phyloP scores from a whole-genome alignment of 2,888 invertebrate species.

The Idaea aversata region DNA sequence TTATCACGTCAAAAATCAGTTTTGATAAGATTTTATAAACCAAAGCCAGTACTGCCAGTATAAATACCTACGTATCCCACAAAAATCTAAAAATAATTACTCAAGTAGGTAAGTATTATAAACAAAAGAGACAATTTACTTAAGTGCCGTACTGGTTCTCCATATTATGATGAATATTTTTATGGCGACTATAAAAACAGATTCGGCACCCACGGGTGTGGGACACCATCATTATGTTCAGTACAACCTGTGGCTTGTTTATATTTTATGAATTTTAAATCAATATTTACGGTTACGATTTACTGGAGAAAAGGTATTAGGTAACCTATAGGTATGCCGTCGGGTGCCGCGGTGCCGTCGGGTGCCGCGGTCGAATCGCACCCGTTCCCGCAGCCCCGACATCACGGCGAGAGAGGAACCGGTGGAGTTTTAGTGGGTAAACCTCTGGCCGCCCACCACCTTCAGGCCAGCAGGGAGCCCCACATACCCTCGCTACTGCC shows the following conservation, averaged over 20 bases:
- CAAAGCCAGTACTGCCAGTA: too few species aligned
- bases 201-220: slow-evolving; percentile 18
- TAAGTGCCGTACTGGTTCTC: slow-evolving; percentile 30
- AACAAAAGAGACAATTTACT: slow-evolving; percentile 27
- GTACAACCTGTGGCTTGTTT: slow-evolving; percentile 1
- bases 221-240: slow-evolving; percentile 2
- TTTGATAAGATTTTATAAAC: too few species aligned
- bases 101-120: slow-evolving; percentile 17
- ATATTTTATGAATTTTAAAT: not conserved
- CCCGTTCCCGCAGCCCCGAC: too few species aligned
- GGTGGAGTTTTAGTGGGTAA: too few species aligned
- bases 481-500: too few species aligned
- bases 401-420: too few species aligned
- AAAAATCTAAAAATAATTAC: not conserved
- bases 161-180: slow-evolving; percentile 37
- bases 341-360: too few species aligned
- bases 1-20: too few species aligned
- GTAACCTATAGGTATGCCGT: too few species aligned
- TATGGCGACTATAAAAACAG: slow-evolving; percentile 38
- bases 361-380: too few species aligned
- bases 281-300: not conserved
- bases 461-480: too few species aligned
- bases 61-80: not conserved
- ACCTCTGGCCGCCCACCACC: too few species aligned
- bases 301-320: not conserved